phyloP scores from a whole-genome alignment of 2,888 invertebrate species.

The Dermolepida albohirtum region DNA sequence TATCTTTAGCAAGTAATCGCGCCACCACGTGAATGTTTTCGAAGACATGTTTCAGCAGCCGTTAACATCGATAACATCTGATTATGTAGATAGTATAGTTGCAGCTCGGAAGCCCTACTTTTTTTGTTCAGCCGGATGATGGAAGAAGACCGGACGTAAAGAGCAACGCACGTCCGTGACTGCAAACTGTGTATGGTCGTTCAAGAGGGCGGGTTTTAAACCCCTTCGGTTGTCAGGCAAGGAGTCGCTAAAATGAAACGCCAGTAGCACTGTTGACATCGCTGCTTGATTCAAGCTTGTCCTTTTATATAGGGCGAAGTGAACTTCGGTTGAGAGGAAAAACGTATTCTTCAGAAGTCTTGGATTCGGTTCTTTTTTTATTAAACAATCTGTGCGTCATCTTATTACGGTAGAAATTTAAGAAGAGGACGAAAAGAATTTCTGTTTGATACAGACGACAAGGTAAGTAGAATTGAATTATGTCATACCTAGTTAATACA shows the following conservation, averaged over 20 bases:
- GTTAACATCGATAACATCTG: conserved; percentile 46
- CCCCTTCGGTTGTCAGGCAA: conserved; percentile 50
- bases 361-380: neutral
- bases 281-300: conserved; percentile 46
- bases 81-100: conserved; percentile 7
- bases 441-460: too few relatives aligned
- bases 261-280: conserved; percentile 52
- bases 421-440: too few relatives aligned
- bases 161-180: conserved; percentile 41
- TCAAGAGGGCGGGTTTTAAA: conserved; percentile 52
- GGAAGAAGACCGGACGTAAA: conserved; percentile 37
- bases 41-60: conserved; percentile 39
- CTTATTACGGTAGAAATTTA: too few relatives aligned
- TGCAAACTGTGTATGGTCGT: conserved; percentile 50
- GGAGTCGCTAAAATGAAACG: conserved; percentile 48
- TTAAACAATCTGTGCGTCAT: neutral
- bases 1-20: conserved; percentile 37
- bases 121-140: conserved; percentile 26
- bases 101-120: conserved; percentile 27
- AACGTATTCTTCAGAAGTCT: neutral
- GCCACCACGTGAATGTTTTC: conserved; percentile 15
- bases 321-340: conserved; percentile 9
- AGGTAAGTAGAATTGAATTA: too few relatives aligned
- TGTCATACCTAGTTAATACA: too few relatives aligned
- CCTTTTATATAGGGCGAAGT: conserved; percentile 44